Conservation (phyloP, 2,888 invertebrate genomes). For the Mimas tiliae region DNA sequence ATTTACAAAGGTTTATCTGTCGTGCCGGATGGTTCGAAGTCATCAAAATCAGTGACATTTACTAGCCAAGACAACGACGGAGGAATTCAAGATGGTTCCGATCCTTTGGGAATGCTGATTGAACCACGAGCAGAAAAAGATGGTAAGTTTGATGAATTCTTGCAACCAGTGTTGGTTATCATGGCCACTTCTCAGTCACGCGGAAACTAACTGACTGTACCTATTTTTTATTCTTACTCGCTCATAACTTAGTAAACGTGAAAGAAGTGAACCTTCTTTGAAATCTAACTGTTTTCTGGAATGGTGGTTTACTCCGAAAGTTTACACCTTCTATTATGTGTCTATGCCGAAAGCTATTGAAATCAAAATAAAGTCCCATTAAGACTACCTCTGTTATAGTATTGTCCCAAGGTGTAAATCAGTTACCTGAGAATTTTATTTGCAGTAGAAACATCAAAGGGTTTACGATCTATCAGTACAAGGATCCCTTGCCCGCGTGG, state of each 20-base stretch:
- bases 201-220: too few species aligned
- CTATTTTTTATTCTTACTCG: too few species aligned
- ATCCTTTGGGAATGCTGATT: constrained; percentile 55
- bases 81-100: constrained; percentile 40
- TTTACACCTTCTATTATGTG: too few species aligned
- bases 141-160: constrained; percentile 29
- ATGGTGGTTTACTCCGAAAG: too few species aligned
- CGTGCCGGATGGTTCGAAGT: constrained; percentile 56
- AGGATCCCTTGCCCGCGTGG: constrained; percentile 47
- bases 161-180: neutral
- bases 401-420: too few species aligned
- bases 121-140: constrained; percentile 49
- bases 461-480: constrained; percentile 56
- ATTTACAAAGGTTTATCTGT: constrained; percentile 37
- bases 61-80: constrained; percentile 56
- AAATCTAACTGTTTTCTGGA: too few species aligned
- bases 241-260: too few species aligned
- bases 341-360: too few species aligned
- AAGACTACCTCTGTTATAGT: too few species aligned
- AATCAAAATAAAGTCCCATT: too few species aligned
- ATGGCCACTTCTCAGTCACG: too few species aligned
- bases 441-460: constrained; percentile 42
- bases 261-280: too few species aligned
- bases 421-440: neutral
- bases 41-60: constrained; percentile 74